Evolutionary conservation across 2,888 invertebrate genomes (phyloP).

Genomic region (Hoplodrina ambigua): DNA sequence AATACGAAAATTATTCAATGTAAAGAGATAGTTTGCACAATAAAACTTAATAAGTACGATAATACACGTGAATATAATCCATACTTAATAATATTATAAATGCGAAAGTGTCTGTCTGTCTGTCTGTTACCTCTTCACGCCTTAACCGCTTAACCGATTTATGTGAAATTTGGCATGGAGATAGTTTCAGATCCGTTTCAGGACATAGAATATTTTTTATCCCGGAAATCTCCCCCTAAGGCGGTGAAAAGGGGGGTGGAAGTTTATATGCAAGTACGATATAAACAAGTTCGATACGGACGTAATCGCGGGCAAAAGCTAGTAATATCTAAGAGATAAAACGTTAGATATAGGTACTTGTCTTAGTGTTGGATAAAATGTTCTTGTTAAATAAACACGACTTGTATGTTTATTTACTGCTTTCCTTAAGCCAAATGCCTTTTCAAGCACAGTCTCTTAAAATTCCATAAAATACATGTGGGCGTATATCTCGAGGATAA

Average conservation of each 20-base stretch:
- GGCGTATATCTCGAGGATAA: conserved; percentile 79
- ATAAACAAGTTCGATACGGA: too few species aligned
- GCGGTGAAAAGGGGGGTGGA: too few species aligned
- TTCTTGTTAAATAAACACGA: conserved; percentile 54
- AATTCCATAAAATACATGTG: conserved; percentile 75
- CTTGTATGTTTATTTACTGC: conserved; percentile 51
- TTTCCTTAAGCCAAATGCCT: conserved; percentile 55
- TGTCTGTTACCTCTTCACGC: too few species aligned
- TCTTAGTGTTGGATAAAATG: conserved; percentile 41
- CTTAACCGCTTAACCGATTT: too few species aligned
- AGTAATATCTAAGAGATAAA: conserved; percentile 37
- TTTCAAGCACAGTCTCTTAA: conserved; percentile 76
- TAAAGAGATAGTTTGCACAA: conserved; percentile 42
- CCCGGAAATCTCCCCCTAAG: too few species aligned
- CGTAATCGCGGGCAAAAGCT: neutral
- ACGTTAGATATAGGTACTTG: conserved; percentile 24
- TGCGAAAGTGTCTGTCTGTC: too few species aligned
- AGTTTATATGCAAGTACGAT: too few species aligned
- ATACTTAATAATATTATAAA: too few species aligned
- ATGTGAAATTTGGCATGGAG: too few species aligned
- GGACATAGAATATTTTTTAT: too few species aligned
- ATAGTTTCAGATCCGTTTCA: too few species aligned
- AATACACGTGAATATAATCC: neutral
- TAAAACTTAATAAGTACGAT: conserved; percentile 16
- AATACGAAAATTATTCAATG: conserved; percentile 36